Evolutionary conservation across 1,140 invertebrate genomes (phyloP).

Genomic region (Gryllus bimaculatus): DNA sequence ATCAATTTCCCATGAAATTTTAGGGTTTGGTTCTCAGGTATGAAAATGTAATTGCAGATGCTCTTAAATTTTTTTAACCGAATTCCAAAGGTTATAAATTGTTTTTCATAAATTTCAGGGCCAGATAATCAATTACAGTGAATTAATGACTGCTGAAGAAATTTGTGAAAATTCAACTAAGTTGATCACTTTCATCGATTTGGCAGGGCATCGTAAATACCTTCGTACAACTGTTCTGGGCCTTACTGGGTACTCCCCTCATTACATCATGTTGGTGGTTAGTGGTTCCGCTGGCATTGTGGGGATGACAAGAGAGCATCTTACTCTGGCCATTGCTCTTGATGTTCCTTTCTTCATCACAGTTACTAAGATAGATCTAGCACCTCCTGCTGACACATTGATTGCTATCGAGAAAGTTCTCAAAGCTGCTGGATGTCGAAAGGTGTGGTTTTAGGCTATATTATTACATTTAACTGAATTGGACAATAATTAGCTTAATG

Average conservation of each 20-base stretch:
- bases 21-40: slow-evolving; percentile 68
- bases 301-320: slow-evolving; percentile 69
- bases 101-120: slow-evolving; percentile 37
- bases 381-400: slow-evolving; percentile 48
- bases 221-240: slow-evolving; percentile 91
- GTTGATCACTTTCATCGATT: slow-evolving; percentile 89
- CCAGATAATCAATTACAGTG: slow-evolving; percentile 76
- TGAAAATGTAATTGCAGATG: not conserved
- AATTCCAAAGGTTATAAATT: not conserved
- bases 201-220: slow-evolving; percentile 95
- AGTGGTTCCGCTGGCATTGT: slow-evolving; percentile 50
- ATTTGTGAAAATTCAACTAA: slow-evolving; percentile 86
- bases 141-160: slow-evolving; percentile 85
- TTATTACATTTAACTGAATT: too few relatives aligned
- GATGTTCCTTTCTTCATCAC: slow-evolving; percentile 85
- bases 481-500: too few relatives aligned
- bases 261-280: slow-evolving; percentile 80
- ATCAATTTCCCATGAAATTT: slow-evolving; percentile 91
- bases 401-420: slow-evolving; percentile 53
- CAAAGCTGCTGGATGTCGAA: slow-evolving; percentile 49
- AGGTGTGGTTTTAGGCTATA: slow-evolving; percentile 33
- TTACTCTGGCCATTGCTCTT: slow-evolving; percentile 70
- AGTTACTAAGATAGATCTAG: slow-evolving; percentile 80
- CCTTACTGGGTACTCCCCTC: slow-evolving; percentile 85
- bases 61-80: not conserved